Percentiles rank a stretch among this genome's conserved stretches.
These are phyloP conservation scores for Corydoras sp. DNA, from an alignment of 2,113 vertebrate genomes.

Conservation along the genomic window DNA sequence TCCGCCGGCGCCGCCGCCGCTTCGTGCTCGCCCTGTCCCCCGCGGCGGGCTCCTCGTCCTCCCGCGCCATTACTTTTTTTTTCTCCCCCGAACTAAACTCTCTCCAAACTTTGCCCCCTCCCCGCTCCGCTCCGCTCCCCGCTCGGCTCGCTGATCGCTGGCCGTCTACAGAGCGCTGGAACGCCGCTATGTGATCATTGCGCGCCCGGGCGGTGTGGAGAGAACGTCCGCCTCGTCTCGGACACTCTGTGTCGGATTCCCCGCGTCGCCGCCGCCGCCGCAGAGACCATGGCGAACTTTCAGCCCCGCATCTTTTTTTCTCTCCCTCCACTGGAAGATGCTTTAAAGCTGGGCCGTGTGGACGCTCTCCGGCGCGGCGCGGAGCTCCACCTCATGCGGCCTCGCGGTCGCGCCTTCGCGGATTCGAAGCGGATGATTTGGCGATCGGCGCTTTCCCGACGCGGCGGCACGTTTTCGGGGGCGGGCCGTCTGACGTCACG, in stretches of 20 bases:
- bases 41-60: constrained; percentile 54
- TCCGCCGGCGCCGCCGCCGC: constrained; percentile 14
- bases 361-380: constrained; percentile 24
- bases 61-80: constrained; percentile 63
- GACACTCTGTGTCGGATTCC: too few species aligned
- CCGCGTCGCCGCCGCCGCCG: too few species aligned
- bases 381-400: constrained; percentile 35
- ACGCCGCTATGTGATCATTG: too few species aligned
- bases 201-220: too few species aligned
- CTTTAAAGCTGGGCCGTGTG: constrained; percentile 44
- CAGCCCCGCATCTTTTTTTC: constrained; percentile 5
- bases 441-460: constrained; percentile 24
- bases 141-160: too few species aligned
- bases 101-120: constrained; percentile 41
- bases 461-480: constrained; percentile 20
- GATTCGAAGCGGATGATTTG: neutral
- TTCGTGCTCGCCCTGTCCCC: constrained; percentile 62
- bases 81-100: constrained; percentile 19
- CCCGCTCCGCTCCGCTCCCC: too few species aligned
- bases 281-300: too few species aligned
- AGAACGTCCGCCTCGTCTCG: too few species aligned
- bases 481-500: constrained; percentile 35
- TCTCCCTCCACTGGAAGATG: constrained; percentile 56
- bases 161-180: too few species aligned
- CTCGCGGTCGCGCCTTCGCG: neutral